Evolutionary conservation across 2,888 invertebrate species (phyloP).

Genomic region (Lasioglossum vierecki): DNA sequence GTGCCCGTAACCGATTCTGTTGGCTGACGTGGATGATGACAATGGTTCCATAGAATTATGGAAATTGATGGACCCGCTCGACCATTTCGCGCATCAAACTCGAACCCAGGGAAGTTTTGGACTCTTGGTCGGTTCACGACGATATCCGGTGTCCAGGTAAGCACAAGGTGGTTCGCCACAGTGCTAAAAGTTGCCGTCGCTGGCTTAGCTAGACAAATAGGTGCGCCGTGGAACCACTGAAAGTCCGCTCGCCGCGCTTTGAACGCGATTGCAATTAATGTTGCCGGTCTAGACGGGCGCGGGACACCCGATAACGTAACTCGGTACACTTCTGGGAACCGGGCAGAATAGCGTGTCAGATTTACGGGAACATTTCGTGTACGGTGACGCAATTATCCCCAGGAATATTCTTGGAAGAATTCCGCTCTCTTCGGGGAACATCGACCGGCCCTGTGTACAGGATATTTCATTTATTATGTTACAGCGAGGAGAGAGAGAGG

Average conservation of each 20-base stretch:
- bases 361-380: conserved; percentile 10
- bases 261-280: conserved; percentile 32
- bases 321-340: conserved; percentile 9
- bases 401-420: conserved; percentile 2
- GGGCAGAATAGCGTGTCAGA: conserved; percentile 7
- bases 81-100: neutral
- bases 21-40: neutral
- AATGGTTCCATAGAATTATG: neutral
- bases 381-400: conserved; percentile 6
- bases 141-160: conserved; percentile 1
- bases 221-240: neutral
- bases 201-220: conserved; percentile 17
- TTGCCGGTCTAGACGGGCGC: neutral
- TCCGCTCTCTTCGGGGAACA: neutral
- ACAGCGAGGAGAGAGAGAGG: neutral
- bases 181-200: conserved; percentile 3
- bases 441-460: neutral
- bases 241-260: neutral
- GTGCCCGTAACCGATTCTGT: too few species aligned
- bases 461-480: neutral
- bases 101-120: neutral
- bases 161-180: neutral
- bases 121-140: neutral
- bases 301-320: conserved; percentile 1
- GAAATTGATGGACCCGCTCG: neutral